A percentile compares a stretch with the other conserved stretches of the same genome.
Conservation (phyloP, 2,888 invertebrate species). For the Rapana venosa region DNA sequence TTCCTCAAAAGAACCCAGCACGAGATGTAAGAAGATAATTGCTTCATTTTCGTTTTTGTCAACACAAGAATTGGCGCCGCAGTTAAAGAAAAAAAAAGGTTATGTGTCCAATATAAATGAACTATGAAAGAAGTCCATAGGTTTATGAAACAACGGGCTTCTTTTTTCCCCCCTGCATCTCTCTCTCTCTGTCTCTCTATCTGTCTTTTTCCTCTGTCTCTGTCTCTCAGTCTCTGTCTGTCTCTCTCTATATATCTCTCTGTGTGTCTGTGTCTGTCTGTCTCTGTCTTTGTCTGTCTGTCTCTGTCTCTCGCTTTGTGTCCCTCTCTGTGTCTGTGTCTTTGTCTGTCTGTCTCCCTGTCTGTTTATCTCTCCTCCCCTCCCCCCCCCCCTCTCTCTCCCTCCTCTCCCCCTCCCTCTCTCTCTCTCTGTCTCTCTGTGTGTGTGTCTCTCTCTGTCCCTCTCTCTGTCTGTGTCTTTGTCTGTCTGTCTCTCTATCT, state of each 20-base stretch:
- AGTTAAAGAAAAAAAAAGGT: too few relatives aligned
- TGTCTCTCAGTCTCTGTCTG: neutral
- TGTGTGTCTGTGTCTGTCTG: neutral
- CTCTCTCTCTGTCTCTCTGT: neutral
- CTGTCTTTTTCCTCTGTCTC: neutral
- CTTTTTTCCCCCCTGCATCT: too few relatives aligned
- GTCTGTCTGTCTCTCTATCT: conserved; percentile 2
- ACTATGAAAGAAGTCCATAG: too few relatives aligned
- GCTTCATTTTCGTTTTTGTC: conserved; percentile 4
- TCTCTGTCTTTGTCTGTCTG: neutral
- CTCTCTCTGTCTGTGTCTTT: neutral
- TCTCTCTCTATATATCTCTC: neutral
- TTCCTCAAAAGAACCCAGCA: neutral
- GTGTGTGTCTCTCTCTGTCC: neutral
- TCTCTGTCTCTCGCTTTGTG: neutral
- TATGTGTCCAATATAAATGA: too few relatives aligned
- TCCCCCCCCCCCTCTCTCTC: neutral
- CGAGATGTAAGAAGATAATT: conserved; percentile 5
- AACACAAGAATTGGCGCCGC: neutral
- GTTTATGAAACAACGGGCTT: too few relatives aligned
- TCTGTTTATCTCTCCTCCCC: neutral
- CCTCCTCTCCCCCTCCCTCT: neutral
- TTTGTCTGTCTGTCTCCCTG: neutral
- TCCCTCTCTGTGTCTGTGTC: neutral
- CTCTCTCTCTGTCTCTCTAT: neutral